These are phyloP conservation scores for Cebidichthys violaceus DNA, from an alignment of 2,113 vertebrate species.

Conservation along the genomic window DNA sequence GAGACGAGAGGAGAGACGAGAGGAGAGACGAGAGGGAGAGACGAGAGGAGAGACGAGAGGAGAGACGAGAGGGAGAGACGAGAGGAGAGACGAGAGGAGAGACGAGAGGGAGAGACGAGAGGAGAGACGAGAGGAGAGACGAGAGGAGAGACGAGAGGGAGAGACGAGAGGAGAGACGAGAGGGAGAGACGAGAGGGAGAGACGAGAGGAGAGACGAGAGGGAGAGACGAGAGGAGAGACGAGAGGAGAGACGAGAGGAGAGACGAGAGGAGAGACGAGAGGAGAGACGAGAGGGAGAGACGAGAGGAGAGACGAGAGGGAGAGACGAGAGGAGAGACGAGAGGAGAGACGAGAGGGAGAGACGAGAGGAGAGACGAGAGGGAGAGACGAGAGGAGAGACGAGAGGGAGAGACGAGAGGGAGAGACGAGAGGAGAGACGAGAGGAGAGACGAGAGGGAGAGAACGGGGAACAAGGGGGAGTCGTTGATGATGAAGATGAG, in stretches of 20 bases:
- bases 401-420: background rate
- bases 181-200: background rate
- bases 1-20: background rate
- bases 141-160: background rate
- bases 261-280: background rate
- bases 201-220: background rate
- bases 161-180: background rate
- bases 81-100: background rate
- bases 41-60: background rate
- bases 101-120: background rate
- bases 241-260: background rate
- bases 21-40: background rate
- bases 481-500: too few species aligned
- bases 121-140: background rate
- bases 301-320: background rate
- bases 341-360: background rate
- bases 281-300: background rate
- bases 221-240: background rate
- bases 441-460: background rate
- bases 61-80: background rate
- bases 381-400: background rate
- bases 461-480: background rate
- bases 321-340: background rate
- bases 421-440: background rate
- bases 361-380: background rate